Percentiles rank a stretch among this genome's conserved stretches.
phyloP scores from a whole-genome alignment of 2,113 vertebrate genomes.

The Ceyx melanurus region DNA sequence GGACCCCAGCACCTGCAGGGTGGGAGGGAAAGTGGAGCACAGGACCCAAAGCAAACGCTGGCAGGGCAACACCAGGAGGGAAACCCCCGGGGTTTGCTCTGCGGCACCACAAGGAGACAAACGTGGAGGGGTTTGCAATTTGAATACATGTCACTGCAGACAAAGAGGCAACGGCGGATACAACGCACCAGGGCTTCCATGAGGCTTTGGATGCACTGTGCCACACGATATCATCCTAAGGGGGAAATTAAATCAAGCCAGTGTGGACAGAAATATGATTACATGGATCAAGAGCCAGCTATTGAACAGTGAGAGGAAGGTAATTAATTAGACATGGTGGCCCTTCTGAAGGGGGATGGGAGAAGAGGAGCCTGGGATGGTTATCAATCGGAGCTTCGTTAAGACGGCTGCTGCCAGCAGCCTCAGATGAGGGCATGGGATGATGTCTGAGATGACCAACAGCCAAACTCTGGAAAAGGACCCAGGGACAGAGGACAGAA shows the following conservation, averaged over 20 bases:
- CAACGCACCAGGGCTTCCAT: not conserved
- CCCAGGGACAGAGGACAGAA: not conserved
- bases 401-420: rapidly evolving
- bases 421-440: not conserved
- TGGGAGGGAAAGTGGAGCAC: not conserved
- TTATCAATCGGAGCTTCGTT: not conserved
- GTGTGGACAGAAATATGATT: conserved; percentile 16
- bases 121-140: not conserved
- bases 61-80: not conserved
- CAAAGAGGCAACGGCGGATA: not conserved
- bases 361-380: not conserved
- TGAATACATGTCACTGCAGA: not conserved
- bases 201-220: not conserved
- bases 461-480: not conserved
- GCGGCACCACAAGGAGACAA: not conserved
- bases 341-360: not conserved
- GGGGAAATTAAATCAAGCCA: conserved; percentile 60
- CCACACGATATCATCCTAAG: not conserved
- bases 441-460: rapidly evolving
- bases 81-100: not conserved
- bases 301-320: conserved; percentile 16
- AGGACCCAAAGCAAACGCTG: not conserved
- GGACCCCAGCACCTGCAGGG: no score
- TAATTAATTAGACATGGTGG: conserved; percentile 54
- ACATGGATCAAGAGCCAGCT: conserved; percentile 48